Evolutionary conservation across 2,113 vertebrate species (phyloP), one percentile per base, ranked within the genome.

Genomic region (Cochlearius cochlearius): DNA sequence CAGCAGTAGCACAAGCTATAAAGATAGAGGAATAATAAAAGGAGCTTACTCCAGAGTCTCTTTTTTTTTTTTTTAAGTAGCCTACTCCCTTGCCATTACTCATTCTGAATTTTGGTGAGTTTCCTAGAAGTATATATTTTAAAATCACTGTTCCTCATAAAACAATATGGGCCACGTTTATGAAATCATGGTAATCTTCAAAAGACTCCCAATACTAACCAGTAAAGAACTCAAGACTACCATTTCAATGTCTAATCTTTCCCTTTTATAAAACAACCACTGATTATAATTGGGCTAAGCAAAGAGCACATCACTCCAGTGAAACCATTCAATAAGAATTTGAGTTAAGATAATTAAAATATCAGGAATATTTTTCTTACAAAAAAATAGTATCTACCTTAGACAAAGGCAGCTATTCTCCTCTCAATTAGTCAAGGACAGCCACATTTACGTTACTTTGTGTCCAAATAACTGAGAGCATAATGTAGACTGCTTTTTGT

Each of bases 131-230:
- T 10, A 39, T 8, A 2, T 8, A 8, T 49, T 76, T 77, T 77
- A 15, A 73, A 82, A 29, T 52, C 8, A 32, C 17, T 52, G 15
- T 12, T 81, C 10, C 17, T 56, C 27, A 56, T 36, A 67, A 52
- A 41, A 2, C 5, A 21, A 0, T 11, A 18, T 10, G 1, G 10
- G n/a, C n/a, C n/a, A n/a, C n/a, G n/a, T n/a, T 94, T 77, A 67
- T 55, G 32, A 56, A 86, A 20, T 47, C 17, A 60, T 2, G 1
- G 5, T 27, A 66, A 22, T 56, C 36, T 32, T 88, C 7, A 11
- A 82, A 73, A 89, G 3, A 21, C 9, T 21, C 12, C 7, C 41
- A 78, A 30, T 50, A 74, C 19, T 64, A 88, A 58, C 34, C 23
- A 67, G 22, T 38, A 60, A 86, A 69, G n/a, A 62, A 52, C 5